phyloP scores from a whole-genome alignment of 1,140 invertebrate genomes.

The Penaeus indicus region DNA sequence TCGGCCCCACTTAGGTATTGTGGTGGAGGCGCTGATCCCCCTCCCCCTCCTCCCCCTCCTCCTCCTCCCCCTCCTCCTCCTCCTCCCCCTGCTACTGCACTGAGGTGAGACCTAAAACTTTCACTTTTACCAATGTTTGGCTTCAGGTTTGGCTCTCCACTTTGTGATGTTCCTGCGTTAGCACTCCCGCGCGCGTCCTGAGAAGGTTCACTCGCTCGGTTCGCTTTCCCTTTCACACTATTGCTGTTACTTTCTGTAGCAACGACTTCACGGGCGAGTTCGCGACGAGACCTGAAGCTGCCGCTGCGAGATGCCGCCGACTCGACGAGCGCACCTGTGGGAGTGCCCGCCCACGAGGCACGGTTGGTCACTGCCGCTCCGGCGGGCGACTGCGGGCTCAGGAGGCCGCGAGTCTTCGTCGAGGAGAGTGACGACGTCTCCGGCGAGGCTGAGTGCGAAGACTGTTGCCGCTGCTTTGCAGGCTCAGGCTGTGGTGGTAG shows the following conservation, averaged over 20 bases:
- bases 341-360: slow-evolving; percentile 53
- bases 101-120: slow-evolving; percentile 38
- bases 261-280: slow-evolving; percentile 5
- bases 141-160: slow-evolving; percentile 35
- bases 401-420: slow-evolving; percentile 28
- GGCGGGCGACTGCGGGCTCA: slow-evolving; percentile 33
- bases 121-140: slow-evolving; percentile 53
- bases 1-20: slow-evolving; percentile 14
- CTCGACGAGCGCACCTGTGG: slow-evolving; percentile 34
- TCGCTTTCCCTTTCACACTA: slow-evolving; percentile 21
- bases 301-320: slow-evolving; percentile 39
- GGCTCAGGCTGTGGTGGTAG: slow-evolving; percentile 67
- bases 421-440: slow-evolving; percentile 66
- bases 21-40: slow-evolving; percentile 25
- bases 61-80: background rate
- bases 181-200: slow-evolving; percentile 34
- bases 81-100: background rate
- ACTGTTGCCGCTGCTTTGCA: slow-evolving; percentile 45
- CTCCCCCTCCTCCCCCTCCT: slow-evolving; percentile 15
- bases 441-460: slow-evolving; percentile 53
- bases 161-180: slow-evolving; percentile 12
- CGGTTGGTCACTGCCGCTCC: slow-evolving; percentile 37
- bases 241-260: slow-evolving; percentile 19
- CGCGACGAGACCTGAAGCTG: slow-evolving; percentile 47
- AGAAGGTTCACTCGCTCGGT: slow-evolving; percentile 20